Evolutionary conservation across 64 coral and sea anemone species (phyloP), one percentile per base, ranked within the genome.

Genomic region (Porites lutea): DNA sequence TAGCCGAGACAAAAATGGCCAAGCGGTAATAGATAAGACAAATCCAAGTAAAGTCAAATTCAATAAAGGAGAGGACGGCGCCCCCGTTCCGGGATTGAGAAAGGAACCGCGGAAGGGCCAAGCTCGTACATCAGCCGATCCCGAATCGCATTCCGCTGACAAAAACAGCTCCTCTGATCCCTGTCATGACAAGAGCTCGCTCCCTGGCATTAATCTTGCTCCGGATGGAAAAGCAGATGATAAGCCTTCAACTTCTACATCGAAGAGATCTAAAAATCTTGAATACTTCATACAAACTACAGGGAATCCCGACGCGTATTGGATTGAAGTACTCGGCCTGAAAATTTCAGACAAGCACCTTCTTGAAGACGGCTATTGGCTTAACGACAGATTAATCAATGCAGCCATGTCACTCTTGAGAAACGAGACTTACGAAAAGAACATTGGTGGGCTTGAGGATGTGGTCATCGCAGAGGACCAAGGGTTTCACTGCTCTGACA

Each of bases 371-470:
- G 77, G 78, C 6, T 59, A 86, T 27, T 92, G 90, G 90, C 3
- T 92, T 8, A 92, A 92, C 21, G 82, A 87, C 71, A 18, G 69
- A 55, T 50, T 92, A 13, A 70, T 87, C 2, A 23, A 78, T 45
- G 73, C 58, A 0, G 82, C 83, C 18, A 86, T 92, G 81, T 52
- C 14, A 44, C 27, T 92, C 13, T 13, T 92, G 49, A 57, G 54
- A 12, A 57, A 57, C 27, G 27, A 37, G 27, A 37, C 27, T 37
- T 37, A 37, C 1, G 27, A 37, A 37, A 37, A 37, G 27, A 37
- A 37, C 27, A 59, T 93, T 3, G 78, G 54, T 71, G 83, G 92
- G n/a, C 65, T 93, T 8, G 61, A 88, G 72, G 92, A 93, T 65
- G 77, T 93, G 13, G 57, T 82, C 4, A 50, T 47, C 5, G 86